A percentile compares a stretch with the other conserved stretches of the same genome.
Evolutionary conservation across 1,140 invertebrate genomes (phyloP).

Genomic region (Heliconius himera): DNA sequence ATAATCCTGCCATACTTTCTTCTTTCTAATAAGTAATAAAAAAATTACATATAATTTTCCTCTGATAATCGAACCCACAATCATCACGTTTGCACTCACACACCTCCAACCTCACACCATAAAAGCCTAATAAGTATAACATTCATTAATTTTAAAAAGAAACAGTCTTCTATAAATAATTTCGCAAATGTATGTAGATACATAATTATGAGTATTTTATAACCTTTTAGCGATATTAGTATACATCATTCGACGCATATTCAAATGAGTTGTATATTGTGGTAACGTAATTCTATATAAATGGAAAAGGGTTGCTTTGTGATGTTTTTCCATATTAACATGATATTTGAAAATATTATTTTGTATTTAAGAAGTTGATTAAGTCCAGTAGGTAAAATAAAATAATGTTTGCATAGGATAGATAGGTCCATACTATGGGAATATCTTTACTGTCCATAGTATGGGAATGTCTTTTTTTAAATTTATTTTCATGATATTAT

Average conservation of each 20-base stretch:
- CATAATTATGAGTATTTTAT: neutral
- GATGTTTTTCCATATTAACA: neutral
- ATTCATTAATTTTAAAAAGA: neutral
- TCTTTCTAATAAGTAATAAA: no score
- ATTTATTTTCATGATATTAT: no score
- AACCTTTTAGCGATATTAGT: conserved; percentile 11
- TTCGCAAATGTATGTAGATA: neutral
- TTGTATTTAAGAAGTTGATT: neutral
- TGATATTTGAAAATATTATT: neutral
- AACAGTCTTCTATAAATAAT: neutral
- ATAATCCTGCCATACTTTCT: no score
- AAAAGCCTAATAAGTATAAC: neutral
- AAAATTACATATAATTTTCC: no score
- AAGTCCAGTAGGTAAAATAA: neutral
- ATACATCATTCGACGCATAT: conserved; percentile 14
- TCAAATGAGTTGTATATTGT: neutral
- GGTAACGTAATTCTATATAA: conserved; percentile 5
- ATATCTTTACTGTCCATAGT: no score
- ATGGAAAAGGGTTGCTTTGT: conserved; percentile 5
- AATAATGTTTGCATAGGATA: neutral
- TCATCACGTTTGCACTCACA: no score
- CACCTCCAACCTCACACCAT: no score
- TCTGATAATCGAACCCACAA: no score
- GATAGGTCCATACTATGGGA: neutral
- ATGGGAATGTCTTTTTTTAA: neutral